Conservation (phyloP, 2,888 invertebrate genomes). For the Petrolisthes manimaculis region DNA sequence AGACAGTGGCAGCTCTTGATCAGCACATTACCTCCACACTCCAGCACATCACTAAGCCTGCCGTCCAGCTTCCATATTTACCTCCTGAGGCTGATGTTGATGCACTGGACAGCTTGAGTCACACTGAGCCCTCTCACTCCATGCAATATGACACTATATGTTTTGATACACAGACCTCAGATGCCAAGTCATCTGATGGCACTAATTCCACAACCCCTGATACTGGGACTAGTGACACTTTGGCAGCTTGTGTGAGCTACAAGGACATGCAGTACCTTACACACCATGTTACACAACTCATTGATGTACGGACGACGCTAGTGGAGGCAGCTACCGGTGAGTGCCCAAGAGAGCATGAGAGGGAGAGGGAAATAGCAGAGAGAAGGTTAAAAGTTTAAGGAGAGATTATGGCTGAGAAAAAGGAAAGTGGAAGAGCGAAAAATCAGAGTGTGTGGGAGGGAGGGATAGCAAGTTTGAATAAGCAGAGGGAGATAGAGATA, state of each 20-base stretch:
- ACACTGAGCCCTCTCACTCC: not conserved
- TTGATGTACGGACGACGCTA: slow-evolving; percentile 40
- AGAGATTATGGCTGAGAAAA: not conserved
- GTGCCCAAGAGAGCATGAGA: not conserved
- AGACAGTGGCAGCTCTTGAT: slow-evolving; percentile 14
- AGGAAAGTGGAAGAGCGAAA: not conserved
- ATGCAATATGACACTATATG: not conserved
- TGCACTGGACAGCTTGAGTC: not conserved
- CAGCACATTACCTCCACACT: slow-evolving; percentile 16
- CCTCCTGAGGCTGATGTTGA: not conserved
- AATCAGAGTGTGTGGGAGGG: not conserved
- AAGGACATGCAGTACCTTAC: slow-evolving; percentile 3
- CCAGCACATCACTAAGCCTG: slow-evolving; percentile 10
- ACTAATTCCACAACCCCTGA: not conserved
- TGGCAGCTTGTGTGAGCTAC: not conserved
- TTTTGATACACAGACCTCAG: not conserved
- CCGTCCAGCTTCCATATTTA: not conserved
- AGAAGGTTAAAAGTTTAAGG: not conserved
- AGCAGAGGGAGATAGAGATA: not conserved
- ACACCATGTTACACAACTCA: slow-evolving; percentile 40
- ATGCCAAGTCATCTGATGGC: not conserved
- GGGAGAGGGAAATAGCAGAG: not conserved
- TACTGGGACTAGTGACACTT: not conserved
- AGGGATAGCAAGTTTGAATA: not conserved
- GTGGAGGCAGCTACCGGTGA: slow-evolving; percentile 51